Percentiles rank a stretch among this genome's conserved stretches.
Conservation (phyloP, 2,113 vertebrate genomes). For the Nanger granti region DNA sequence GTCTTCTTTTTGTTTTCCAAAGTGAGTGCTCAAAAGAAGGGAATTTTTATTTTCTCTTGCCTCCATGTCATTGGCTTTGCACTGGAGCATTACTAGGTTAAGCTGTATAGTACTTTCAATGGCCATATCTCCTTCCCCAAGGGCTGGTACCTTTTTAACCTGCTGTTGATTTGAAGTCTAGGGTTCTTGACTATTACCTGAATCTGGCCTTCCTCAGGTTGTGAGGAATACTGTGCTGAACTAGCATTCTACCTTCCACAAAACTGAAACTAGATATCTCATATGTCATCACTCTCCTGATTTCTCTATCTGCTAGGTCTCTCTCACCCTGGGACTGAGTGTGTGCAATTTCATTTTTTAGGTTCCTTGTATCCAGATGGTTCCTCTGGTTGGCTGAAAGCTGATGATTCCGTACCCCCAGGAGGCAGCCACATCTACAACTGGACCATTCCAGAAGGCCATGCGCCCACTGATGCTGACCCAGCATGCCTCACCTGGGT, state of each 20-base stretch:
- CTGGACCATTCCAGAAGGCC: constrained; percentile 80
- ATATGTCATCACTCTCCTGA: not conserved
- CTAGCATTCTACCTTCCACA: not conserved
- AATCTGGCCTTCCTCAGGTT: not conserved
- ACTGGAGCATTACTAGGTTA: not conserved
- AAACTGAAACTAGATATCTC: not conserved
- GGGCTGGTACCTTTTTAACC: not conserved
- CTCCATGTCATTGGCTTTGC: not conserved
- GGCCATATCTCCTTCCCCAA: not conserved
- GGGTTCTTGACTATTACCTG: not conserved
- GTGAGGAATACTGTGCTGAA: not conserved
- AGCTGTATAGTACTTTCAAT: not conserved
- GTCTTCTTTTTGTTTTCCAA: not conserved
- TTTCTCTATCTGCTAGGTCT: not conserved
- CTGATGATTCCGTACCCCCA: constrained; percentile 80
- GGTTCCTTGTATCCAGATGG: constrained; percentile 82
- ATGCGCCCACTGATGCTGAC: constrained; percentile 80
- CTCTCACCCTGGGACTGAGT: not conserved
- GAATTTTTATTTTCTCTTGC: not conserved
- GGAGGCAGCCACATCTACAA: constrained; percentile 78
- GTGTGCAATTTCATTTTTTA: constrained; percentile 63
- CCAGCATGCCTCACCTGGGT: constrained; percentile 83
- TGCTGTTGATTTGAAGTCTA: not conserved
- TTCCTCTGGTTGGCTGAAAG: constrained; percentile 76
- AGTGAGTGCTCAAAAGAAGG: not conserved